Base-by-base conservation (phyloP, 1,140 invertebrate species). In the Drosophila parabipectinata region DNA sequence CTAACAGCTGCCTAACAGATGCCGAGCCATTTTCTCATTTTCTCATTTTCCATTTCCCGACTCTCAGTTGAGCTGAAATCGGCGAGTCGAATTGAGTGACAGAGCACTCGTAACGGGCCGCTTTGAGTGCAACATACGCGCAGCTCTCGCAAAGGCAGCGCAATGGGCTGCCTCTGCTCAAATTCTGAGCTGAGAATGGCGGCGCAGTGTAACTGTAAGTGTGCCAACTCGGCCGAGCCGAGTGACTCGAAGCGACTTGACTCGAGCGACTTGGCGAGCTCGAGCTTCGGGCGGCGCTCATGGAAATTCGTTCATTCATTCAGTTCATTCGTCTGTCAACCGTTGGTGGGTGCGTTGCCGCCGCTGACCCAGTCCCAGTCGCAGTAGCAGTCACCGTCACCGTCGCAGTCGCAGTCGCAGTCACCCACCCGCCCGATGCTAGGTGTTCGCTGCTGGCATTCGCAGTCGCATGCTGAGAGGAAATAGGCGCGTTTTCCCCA, bases 261-360 rank as follows among this genome's bases (percentile, higher is more conserved):
- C 68, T 67, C 71, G 72, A 83, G 81, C 58, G 41, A 45, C 59
- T 60, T 58, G 77, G 77, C 58, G 26, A 26, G 76, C 56, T 52
- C 72, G 75, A 63, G 83, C 83, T 88, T 88, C 83, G 84, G 69
- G 67, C 72, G 68, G 34, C 83, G 83, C 83, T 88, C 83, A 88
- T 60, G 75, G 75, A 88, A 83, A 69, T 88, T 88, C 76, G 83
- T 32, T 32, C 34, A 37, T 10, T 37, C 12, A 10, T 10, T 10
- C 76, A 72, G 58, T 77, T 88, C 84, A 88, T 88, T 88, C 83
- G 83, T 88, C 76, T 88, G 79, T 88, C 71, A 87, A 82, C 78
- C 76, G 79, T 76, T 79, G 76, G 62, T 69, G 72, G 76, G 62
- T 69, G 72, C 58, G 76, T 71, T 81, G 78, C 66, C 72, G 83